Evolutionary conservation across 2,888 invertebrate species (phyloP), one percentile per base, ranked within the genome.

Genomic region (Drosophila prolongata): DNA sequence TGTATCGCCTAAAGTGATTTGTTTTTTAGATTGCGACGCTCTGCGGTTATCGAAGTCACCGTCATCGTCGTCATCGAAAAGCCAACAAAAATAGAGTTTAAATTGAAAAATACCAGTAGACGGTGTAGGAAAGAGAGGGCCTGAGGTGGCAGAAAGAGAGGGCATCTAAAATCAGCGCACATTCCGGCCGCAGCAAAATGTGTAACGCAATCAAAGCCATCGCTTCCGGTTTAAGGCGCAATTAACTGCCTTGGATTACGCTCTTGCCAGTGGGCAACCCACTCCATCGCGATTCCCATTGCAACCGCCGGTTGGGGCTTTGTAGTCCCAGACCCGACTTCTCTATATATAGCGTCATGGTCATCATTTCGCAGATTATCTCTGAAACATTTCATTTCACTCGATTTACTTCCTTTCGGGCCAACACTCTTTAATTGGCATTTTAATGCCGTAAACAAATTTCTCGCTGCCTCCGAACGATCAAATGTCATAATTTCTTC

Each of bases 121-220:
- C n/a, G 14, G 8, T 6, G 30, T 13, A 9, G 43, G 42, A 14
- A 14, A n/a, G 44, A 24, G 38, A 50, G 30, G 13, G 49, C 65
- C 46, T 16, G 38, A 38, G 34, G 13, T 30, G 64, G 52, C 44
- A 27, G 38, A 58, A 49, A 49, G 55, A 61, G 56, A 64, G 56
- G 56, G 49, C 42, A 61, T 54, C 61, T 47, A 72, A 86, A 86
- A 87, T 89, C 87, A 81, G 89, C 89, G 87, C 89, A 78, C 87
- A 86, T 87, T 81, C 89, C 89, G 75, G 72, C 75, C 77, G 46
- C 53, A 60, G 55, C 55, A 69, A 88, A 85, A 86, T 87, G 85
- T 86, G 87, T 89, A 86, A 84, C 89, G 89, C 85, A 86, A 86
- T 86, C 89, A 87, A 89, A 86, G 85, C 89, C 89, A 86, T 81